Evolutionary conservation across 1,140 invertebrate species (phyloP).

Genomic region (Ditylenchus dipsaci): DNA sequence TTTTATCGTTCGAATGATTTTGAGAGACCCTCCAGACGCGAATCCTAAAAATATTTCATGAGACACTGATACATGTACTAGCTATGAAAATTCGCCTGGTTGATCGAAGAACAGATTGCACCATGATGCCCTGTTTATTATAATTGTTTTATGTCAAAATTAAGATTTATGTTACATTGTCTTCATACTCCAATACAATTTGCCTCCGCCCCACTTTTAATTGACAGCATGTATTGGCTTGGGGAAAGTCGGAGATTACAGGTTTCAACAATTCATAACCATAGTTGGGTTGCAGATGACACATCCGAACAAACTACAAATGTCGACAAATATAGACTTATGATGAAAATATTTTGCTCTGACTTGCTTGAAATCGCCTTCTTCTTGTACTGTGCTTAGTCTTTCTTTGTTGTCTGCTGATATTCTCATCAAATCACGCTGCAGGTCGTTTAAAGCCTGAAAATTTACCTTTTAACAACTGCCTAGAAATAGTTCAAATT

Average conservation of each 20-base stretch:
- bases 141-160: too few relatives aligned
- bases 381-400: slow-evolving; percentile 23
- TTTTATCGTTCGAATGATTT: slow-evolving; percentile 9
- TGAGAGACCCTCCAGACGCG: slow-evolving; percentile 45
- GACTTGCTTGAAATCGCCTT: slow-evolving; percentile 33
- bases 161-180: slow-evolving; percentile 42
- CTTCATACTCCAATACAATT: slow-evolving; percentile 32
- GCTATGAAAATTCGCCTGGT: slow-evolving; percentile 5
- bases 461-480: slow-evolving; percentile 5
- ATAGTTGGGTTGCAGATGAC: slow-evolving; percentile 38
- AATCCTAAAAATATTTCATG: slow-evolving; percentile 11
- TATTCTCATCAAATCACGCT: slow-evolving; percentile 28
- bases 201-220: slow-evolving; percentile 43
- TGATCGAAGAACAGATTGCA: slow-evolving; percentile 26
- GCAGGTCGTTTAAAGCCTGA: slow-evolving; percentile 43
- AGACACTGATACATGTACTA: too few relatives aligned
- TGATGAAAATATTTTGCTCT: not conserved
- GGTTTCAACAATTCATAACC: slow-evolving; percentile 39
- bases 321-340: not conserved
- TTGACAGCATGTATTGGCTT: slow-evolving; percentile 14
- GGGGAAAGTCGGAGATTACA: slow-evolving; percentile 30
- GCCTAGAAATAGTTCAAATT: too few relatives aligned
- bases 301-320: slow-evolving; percentile 41
- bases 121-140: slow-evolving; percentile 21
- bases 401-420: slow-evolving; percentile 23